phyloP scores from a whole-genome alignment of 1,140 invertebrate genomes.

The Micrasema longulum region DNA sequence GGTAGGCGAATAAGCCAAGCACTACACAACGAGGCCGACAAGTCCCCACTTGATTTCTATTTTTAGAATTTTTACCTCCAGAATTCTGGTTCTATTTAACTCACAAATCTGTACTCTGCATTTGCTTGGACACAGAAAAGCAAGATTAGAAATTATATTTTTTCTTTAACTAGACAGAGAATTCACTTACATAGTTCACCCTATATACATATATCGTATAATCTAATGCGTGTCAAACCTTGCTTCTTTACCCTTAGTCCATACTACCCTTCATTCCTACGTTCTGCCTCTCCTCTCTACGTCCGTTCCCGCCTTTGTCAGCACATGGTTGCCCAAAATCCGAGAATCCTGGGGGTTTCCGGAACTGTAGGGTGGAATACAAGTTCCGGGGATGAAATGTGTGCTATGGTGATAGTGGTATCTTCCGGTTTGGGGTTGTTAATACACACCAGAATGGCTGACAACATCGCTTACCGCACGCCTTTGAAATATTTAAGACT shows the following conservation, averaged over 20 bases:
- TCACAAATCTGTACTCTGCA: no score
- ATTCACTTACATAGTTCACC: no score
- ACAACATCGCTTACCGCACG: not conserved
- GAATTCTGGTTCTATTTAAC: no score
- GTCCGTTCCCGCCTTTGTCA: conserved; percentile 25
- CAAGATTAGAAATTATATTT: no score
- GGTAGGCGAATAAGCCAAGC: no score
- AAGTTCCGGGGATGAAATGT: conserved; percentile 5
- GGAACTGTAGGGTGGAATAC: not conserved
- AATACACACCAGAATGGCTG: not conserved
- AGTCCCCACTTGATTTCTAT: no score
- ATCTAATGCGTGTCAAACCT: not conserved
- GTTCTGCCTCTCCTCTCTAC: not conserved
- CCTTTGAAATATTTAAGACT: no score
- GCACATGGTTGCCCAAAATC: not conserved
- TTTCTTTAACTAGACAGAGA: no score
- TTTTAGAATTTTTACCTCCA: no score
- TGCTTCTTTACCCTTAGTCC: no score
- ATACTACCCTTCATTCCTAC: conserved; percentile 7
- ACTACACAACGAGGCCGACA: no score
- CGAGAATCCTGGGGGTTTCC: not conserved
- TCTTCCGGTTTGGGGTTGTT: conserved; percentile 7
- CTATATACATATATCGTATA: not conserved
- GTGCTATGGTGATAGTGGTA: not conserved
- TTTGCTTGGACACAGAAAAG: no score